Conservation (phyloP, 2,113 vertebrate species). For the Alexandromys fortis region DNA sequence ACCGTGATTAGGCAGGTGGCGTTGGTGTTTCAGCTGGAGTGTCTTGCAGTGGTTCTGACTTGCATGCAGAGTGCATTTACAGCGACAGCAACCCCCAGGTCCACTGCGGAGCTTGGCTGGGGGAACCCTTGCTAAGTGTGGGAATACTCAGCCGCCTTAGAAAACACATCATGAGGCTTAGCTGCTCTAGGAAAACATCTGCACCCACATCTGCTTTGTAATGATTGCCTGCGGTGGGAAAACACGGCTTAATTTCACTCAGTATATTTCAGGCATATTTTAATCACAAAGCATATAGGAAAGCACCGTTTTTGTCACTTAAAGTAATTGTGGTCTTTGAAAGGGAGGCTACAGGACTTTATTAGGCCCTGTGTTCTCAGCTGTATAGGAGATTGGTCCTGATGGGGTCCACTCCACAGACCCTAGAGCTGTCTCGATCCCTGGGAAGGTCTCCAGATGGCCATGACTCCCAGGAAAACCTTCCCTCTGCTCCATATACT, state of each 20-base stretch:
- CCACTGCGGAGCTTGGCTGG: rapidly evolving
- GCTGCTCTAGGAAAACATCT: conserved; percentile 76
- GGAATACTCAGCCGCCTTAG: background rate
- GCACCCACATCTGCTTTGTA: conserved; percentile 79
- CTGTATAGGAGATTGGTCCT: rapidly evolving
- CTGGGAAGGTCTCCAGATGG: background rate
- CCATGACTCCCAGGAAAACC: background rate
- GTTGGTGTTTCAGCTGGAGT: background rate
- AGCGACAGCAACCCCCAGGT: rapidly evolving
- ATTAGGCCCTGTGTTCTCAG: background rate
- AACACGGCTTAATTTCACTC: conserved; percentile 18
- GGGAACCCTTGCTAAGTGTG: rapidly evolving
- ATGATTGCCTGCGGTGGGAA: conserved; percentile 32
- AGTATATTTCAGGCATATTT: conserved; percentile 55
- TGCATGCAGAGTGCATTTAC: rapidly evolving
- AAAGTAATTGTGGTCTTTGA: conserved; percentile 24
- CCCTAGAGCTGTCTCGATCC: rapidly evolving
- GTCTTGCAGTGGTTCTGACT: background rate
- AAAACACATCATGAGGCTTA: conserved; percentile 29
- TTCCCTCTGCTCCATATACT: rapidly evolving
- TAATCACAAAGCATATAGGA: background rate
- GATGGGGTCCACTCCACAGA: rapidly evolving
- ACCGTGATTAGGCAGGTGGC: background rate
- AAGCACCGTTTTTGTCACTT: background rate
- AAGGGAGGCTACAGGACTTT: background rate